A percentile compares a stretch with the other conserved stretches of the same genome.
Conservation (phyloP, 1,140 invertebrate genomes). For the Anthonomus grandis region DNA sequence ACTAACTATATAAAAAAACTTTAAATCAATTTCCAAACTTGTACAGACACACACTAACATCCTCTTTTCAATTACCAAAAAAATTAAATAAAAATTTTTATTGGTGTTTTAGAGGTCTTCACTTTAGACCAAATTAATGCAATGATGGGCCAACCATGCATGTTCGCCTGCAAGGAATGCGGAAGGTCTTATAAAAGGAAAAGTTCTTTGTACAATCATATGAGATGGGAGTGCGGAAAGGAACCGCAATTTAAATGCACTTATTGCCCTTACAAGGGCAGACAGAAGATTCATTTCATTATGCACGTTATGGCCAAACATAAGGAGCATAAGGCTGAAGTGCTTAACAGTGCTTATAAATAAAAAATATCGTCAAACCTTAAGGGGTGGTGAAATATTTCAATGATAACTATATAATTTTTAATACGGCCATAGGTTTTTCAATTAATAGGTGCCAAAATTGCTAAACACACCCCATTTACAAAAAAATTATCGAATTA, state of each 20-base stretch:
- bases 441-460: too few species aligned
- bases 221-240: slow-evolving; percentile 54
- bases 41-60: too few species aligned
- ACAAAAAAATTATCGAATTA: background rate
- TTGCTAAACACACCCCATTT: background rate
- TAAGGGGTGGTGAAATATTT: background rate
- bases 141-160: slow-evolving; percentile 19
- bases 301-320: slow-evolving; percentile 40
- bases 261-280: slow-evolving; percentile 49
- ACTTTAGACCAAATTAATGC: slow-evolving; percentile 24
- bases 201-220: slow-evolving; percentile 52
- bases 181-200: slow-evolving; percentile 16
- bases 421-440: background rate
- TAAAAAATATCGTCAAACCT: background rate
- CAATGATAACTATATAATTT: background rate
- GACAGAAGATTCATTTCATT: slow-evolving; percentile 40
- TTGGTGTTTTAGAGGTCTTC: slow-evolving; percentile 16
- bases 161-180: slow-evolving; percentile 23
- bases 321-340: background rate
- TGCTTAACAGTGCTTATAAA: background rate
- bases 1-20: too few species aligned
- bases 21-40: too few species aligned
- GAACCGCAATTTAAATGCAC: slow-evolving; percentile 44
- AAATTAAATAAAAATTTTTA: too few species aligned
- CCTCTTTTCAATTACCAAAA: too few species aligned